Base-by-base conservation (phyloP, 2,888 invertebrate genomes). In the Caenorhabditis sp. region DNA sequence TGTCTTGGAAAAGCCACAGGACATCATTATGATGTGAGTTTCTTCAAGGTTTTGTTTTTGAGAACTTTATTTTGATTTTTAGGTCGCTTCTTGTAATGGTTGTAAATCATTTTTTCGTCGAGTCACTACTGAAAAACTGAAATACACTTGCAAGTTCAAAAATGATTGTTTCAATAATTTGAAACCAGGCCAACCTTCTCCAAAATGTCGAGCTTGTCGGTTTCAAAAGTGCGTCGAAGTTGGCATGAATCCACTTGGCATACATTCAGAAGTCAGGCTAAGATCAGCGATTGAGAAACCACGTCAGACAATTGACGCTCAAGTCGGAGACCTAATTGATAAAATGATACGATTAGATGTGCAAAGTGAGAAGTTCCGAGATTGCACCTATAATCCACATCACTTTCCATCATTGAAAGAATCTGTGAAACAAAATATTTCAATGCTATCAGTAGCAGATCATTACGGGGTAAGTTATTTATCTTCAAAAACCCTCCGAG, bases 141-240 rank as follows among this genome's bases (percentile, higher is more conserved):
- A 12, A 26, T 17, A 57, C 5, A 4, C n/a, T 1, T 59, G 10
- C 20, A n/a, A 5, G 17, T 20, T 5, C 8, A 4, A 27, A n/a
- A 4, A 31, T 7, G 31, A 31, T 7, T 31, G 31, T 21, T 17
- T 7, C 23, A n/a, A 17, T 1, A 20, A 58, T 1, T 21, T 23
- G 4, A 2, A n/a, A 27, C 36, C 25, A 26, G 8, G 26, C 38
- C 26, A 23, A 23, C 17, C 38, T 17, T 49, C 26, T n/a, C 49
- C 59, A 23, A 58, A 54, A 38, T 68, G 68, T 25, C 50, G 63
- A 8, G 12, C 63, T 17, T 68, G 68, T 38, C 52, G 68, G 1
- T 63, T 36, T 49, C 36, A 63, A 5, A 68, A 68, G 49, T 68
- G 68, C 20, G 43, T 68, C 4, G 52, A 43, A 4, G 38, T 68